Conservation (phyloP, 2,888 invertebrate genomes). For the Melanargia galathea region DNA sequence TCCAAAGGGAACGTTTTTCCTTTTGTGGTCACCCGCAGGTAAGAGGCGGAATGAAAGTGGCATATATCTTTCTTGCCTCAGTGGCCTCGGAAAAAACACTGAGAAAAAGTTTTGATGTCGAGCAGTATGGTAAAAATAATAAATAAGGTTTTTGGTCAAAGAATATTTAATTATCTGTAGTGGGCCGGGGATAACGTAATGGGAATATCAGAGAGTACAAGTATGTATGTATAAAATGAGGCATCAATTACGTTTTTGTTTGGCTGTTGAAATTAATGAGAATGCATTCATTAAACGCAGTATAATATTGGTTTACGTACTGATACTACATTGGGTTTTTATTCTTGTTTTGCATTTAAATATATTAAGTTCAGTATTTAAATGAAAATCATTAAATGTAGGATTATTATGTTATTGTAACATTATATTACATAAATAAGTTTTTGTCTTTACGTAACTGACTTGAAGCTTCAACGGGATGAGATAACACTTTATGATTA, state of each 20-base stretch:
- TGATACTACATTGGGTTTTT: too few species aligned
- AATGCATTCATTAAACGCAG: neutral
- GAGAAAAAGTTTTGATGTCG: constrained; percentile 37
- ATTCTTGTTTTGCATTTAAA: neutral
- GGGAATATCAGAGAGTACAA: neutral
- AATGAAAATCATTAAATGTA: too few species aligned
- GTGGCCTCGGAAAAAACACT: constrained; percentile 41
- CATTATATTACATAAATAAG: too few species aligned
- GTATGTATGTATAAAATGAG: neutral
- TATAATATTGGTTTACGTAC: neutral
- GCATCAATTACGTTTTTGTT: constrained; percentile 6
- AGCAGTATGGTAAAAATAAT: constrained; percentile 16
- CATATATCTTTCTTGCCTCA: constrained; percentile 45
- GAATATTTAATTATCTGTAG: constrained; percentile 36
- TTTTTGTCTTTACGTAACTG: too few species aligned
- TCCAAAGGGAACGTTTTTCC: constrained; percentile 34
- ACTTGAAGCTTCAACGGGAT: too few species aligned
- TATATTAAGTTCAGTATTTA: too few species aligned
- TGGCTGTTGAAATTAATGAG: constrained; percentile 5
- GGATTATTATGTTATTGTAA: too few species aligned
- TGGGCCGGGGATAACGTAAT: constrained; percentile 12
- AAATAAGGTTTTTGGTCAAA: neutral
- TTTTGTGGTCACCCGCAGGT: constrained; percentile 44
- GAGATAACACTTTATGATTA: too few species aligned
- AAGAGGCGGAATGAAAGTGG: constrained; percentile 40